phyloP scores from a whole-genome alignment of 1,140 invertebrate species.

The Nixonia krombeini region DNA sequence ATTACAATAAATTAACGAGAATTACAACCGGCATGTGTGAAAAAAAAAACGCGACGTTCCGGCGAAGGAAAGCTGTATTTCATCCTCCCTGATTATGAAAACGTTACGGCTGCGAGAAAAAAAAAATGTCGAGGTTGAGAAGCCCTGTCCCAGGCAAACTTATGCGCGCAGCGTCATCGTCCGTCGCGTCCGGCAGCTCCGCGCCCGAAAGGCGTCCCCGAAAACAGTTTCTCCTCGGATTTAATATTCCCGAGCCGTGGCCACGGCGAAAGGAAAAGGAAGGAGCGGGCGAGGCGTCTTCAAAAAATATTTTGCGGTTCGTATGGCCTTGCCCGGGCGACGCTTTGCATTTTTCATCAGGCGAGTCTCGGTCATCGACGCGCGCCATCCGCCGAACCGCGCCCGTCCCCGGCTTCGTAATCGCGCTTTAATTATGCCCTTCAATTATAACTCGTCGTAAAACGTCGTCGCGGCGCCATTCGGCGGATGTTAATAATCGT shows the following conservation, averaged over 20 bases:
- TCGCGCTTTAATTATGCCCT: no score
- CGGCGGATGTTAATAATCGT: no score
- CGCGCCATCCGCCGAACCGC: neutral
- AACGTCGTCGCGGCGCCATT: no score
- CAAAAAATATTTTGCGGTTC: slow-evolving; percentile 22
- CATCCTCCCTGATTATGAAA: no score
- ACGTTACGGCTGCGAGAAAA: neutral
- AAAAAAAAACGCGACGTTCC: no score
- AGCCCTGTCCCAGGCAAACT: slow-evolving; percentile 23
- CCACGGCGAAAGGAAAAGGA: slow-evolving; percentile 14
- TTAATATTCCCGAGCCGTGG: slow-evolving; percentile 47
- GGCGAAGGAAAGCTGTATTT: no score
- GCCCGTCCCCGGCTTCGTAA: no score
- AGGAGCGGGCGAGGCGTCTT: slow-evolving; percentile 21
- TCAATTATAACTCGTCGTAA: no score
- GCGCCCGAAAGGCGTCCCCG: slow-evolving; percentile 4
- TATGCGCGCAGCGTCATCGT: slow-evolving; percentile 40
- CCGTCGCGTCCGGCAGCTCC: slow-evolving; percentile 3
- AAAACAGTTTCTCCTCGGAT: slow-evolving; percentile 43
- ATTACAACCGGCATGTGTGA: no score
- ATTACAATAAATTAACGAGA: no score
- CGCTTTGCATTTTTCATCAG: slow-evolving; percentile 38
- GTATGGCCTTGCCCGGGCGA: slow-evolving; percentile 4
- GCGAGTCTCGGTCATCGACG: no score
- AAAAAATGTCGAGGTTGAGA: slow-evolving; percentile 26